Evolutionary conservation across 2,888 invertebrate genomes (phyloP), one percentile per base, ranked within the genome.

Genomic region (Sycophila texana): DNA sequence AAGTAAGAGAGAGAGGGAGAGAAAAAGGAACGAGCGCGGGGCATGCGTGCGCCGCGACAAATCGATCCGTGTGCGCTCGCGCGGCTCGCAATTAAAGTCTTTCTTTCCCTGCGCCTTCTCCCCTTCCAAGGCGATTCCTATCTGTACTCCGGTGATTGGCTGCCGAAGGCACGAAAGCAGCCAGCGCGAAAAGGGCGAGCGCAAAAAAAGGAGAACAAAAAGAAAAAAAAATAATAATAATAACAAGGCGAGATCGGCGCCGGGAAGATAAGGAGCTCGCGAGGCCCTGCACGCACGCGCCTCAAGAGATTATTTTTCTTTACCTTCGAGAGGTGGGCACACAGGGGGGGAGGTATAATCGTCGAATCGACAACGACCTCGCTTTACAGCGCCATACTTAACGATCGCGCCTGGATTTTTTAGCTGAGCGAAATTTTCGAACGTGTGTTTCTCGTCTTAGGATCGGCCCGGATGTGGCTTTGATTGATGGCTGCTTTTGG

Each of bases 51-150:
- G 72, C 61, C 57, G 86, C 84, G 86, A 87, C 88, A 87, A 87
- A 88, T 88, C 88, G 88, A 87, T 87, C 86, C 85, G 82, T 85
- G 51, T 14, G 63, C 70, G 39, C 20, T 18, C 68, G 53, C 53
- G 30, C 61, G 83, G 82, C 82, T 81, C 83, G 85, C 87, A 88
- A 87, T 88, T 88, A 88, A 87, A 88, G 85, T 85, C 84, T 77
- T 82, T 70, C 65, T 39, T 49, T 57, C 53, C 39, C 39, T 7
- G 7, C 63, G 1, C 18, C 51, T 1, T n/a, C 22, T 30, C 74
- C 18, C 70, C 39, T 67, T 49, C 73, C 79, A 75, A 82, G 80
- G 82, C 84, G 87, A 87, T 87, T 82, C 81, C 85, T 86, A 87
- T 87, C 87, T 83, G 74, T 51, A 81, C 79, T 10, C 82, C 84